phyloP scores from a whole-genome alignment of 2,113 vertebrate genomes.

The Oenanthe oenanthe region DNA sequence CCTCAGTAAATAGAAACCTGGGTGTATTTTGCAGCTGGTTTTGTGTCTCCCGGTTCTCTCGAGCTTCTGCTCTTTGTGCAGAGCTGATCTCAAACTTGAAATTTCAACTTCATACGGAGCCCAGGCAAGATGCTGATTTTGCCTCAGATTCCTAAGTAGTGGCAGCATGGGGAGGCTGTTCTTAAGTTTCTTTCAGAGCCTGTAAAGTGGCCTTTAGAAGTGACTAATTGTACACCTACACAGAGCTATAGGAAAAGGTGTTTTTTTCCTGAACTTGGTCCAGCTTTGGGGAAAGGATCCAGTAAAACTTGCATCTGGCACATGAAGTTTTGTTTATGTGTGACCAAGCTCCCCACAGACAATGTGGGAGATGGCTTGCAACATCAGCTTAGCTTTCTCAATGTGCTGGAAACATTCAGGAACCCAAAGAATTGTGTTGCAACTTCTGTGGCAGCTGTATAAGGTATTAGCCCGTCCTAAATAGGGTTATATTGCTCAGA shows the following conservation, averaged over 20 bases:
- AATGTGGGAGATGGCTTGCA: neutral
- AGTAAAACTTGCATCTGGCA: neutral
- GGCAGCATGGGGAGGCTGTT: neutral
- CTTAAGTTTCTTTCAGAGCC: neutral
- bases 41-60: neutral
- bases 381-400: neutral
- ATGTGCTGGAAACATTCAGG: neutral
- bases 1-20: neutral
- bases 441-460: neutral
- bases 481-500: fast-evolving
- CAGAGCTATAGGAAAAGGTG: neutral
- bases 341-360: neutral
- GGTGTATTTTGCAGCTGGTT: neutral
- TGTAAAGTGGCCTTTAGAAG: neutral
- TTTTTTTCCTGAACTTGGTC: neutral
- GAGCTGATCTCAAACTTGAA: neutral
- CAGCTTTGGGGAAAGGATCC: neutral
- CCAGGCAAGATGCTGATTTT: neutral
- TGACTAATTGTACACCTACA: neutral
- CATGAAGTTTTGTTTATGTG: fast-evolving
- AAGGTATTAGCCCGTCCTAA: neutral
- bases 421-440: neutral
- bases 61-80: neutral
- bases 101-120: neutral
- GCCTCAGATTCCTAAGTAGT: neutral